A percentile compares a stretch with the other conserved stretches of the same genome.
Conservation (phyloP, 2,888 invertebrate genomes). For the Hyppa rectilinea region DNA sequence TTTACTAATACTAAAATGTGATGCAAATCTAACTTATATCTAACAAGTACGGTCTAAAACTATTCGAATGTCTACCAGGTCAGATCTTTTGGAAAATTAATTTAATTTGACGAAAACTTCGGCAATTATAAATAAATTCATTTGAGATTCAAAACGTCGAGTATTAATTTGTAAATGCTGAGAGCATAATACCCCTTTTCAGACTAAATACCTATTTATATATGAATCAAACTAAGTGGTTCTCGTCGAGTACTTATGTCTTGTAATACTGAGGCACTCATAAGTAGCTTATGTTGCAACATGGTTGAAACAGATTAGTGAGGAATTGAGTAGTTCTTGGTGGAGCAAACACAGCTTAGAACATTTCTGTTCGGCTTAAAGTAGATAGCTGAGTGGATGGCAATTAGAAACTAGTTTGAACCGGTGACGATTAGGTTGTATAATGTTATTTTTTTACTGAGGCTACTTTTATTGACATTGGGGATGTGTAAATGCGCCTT, state of each 20-base stretch:
- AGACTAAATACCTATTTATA: neutral
- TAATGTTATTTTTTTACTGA: neutral
- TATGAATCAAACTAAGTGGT: slow-evolving; percentile 8
- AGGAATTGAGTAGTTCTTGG: neutral
- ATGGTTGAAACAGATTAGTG: slow-evolving; percentile 18
- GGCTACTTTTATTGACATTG: neutral
- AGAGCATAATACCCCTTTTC: slow-evolving; percentile 12
- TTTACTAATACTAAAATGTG: slow-evolving; percentile 56
- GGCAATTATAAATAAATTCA: neutral
- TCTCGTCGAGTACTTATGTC: slow-evolving; percentile 21
- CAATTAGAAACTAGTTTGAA: no score
- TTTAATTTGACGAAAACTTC: neutral
- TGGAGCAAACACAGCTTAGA: neutral
- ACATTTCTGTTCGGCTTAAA: neutral
- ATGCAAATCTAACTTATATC: slow-evolving; percentile 44
- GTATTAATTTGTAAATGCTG: slow-evolving; percentile 1
- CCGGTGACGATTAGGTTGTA: no score
- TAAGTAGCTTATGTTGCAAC: slow-evolving; percentile 30
- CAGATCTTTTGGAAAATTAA: slow-evolving; percentile 18
- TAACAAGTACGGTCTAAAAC: slow-evolving; percentile 15
- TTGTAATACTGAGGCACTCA: neutral
- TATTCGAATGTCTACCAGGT: neutral
- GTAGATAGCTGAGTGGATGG: no score
- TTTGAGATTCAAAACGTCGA: slow-evolving; percentile 24
- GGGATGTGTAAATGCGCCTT: slow-evolving; percentile 5